These are phyloP conservation scores for Rhyzopertha dominica DNA, from an alignment of 1,140 invertebrate genomes.

Conservation along the genomic window DNA sequence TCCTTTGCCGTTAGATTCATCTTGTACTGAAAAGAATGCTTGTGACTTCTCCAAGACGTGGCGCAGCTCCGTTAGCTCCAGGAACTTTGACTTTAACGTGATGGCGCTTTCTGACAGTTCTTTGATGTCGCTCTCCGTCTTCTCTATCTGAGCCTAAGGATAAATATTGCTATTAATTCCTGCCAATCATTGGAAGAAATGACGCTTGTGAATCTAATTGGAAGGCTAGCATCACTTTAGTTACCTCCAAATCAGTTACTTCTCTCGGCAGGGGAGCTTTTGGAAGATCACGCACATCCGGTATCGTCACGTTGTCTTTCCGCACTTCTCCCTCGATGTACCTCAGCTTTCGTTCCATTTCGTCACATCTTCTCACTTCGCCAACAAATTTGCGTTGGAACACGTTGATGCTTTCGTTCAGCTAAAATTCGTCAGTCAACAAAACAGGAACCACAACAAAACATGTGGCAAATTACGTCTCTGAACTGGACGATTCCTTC, in stretches of 20 bases:
- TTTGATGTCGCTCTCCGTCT: conserved; percentile 86
- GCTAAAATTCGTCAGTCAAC: conserved; percentile 48
- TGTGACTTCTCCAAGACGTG: conserved; percentile 93
- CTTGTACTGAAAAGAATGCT: conserved; percentile 82
- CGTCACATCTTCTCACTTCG: conserved; percentile 87
- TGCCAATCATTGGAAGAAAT: too few relatives aligned
- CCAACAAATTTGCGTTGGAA: conserved; percentile 90
- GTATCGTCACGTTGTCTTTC: conserved; percentile 80
- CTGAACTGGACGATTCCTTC: conserved; percentile 85
- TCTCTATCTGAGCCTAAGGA: conserved; percentile 80
- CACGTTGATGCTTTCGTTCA: conserved; percentile 77
- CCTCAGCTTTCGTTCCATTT: conserved; percentile 88
- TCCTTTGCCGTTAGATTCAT: conserved; percentile 57
- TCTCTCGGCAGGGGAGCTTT: conserved; percentile 92
- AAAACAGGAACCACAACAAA: too few relatives aligned
- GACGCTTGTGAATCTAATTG: neutral
- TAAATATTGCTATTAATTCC: too few relatives aligned
- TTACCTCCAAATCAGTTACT: conserved; percentile 93
- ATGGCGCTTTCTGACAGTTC: conserved; percentile 92
- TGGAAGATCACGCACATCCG: conserved; percentile 79
- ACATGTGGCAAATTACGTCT: too few relatives aligned
- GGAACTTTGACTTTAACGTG: conserved; percentile 87
- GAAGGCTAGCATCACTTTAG: conserved; percentile 3
- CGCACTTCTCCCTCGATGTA: conserved; percentile 95
- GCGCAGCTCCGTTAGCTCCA: conserved; percentile 89